Evolutionary conservation across 2,797 vertebrate species (phyloP).

Genomic region (Eulemur mongoz): DNA sequence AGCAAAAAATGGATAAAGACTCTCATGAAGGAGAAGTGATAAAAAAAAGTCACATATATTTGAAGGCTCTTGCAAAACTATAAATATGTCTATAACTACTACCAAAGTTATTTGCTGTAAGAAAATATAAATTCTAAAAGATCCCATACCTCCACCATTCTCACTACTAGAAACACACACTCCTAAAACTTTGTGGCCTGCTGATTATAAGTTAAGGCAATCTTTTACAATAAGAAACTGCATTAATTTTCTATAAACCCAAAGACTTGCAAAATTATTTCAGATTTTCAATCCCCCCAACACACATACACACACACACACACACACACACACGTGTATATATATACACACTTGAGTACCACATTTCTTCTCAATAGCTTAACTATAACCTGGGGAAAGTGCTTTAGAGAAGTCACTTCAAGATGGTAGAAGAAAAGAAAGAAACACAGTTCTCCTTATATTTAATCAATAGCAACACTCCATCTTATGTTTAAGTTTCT

Average conservation of each 20-base stretch:
- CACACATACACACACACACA: not conserved
- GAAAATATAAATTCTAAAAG: slow-evolving; percentile 14
- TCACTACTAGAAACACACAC: not conserved
- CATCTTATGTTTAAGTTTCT: not conserved
- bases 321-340: not conserved
- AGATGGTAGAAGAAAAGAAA: not conserved
- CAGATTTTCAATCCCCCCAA: not conserved
- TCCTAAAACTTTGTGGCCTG: not conserved
- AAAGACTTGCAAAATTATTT: not conserved
- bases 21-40: not conserved
- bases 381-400: slow-evolving; percentile 33
- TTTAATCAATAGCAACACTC: not conserved
- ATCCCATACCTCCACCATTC: not conserved
- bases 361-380: not conserved
- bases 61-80: not conserved
- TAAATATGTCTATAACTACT: not conserved
- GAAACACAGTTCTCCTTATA: not conserved
- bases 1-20: not conserved
- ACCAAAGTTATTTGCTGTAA: slow-evolving; percentile 15
- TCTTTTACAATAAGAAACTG: slow-evolving; percentile 30
- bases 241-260: not conserved
- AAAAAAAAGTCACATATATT: not conserved
- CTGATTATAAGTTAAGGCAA: not conserved
- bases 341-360: not conserved
- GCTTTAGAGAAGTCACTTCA: not conserved